These are phyloP conservation scores for Apostichopus parvimensis DNA, from an alignment of 35 echinoderm and acorn worm species.

Conservation along the genomic window DNA sequence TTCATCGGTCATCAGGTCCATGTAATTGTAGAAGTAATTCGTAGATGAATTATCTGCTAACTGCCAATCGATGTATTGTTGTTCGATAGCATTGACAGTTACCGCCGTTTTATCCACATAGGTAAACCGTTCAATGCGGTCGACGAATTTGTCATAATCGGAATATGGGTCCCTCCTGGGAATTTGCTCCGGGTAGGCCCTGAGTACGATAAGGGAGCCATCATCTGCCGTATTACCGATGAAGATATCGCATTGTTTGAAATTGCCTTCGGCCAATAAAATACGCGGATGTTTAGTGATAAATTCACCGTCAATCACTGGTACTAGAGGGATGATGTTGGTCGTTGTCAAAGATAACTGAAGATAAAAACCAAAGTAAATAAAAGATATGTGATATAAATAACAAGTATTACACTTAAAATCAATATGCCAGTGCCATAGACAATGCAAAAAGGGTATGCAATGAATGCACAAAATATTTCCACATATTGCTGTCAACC, in stretches of 20 bases:
- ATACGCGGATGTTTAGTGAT: constrained; percentile 59
- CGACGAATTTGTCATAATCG: constrained; percentile 33
- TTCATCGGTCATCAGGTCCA: constrained; percentile 47
- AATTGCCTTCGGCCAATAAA: constrained; percentile 48
- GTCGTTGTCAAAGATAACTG: constrained; percentile 6
- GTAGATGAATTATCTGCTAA: constrained; percentile 35
- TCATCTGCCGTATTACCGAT: constrained; percentile 79
- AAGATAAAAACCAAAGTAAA: not conserved
- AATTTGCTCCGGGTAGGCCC: constrained; percentile 28
- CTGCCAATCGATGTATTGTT: constrained; percentile 66
- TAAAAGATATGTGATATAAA: not conserved
- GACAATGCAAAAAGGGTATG: no score
- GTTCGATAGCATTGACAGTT: constrained; percentile 50
- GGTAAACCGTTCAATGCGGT: constrained; percentile 20
- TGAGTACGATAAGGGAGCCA: constrained; percentile 52
- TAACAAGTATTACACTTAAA: no score
- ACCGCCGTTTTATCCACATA: constrained; percentile 21
- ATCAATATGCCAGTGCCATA: no score
- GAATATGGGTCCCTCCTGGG: not conserved
- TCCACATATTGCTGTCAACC: no score
- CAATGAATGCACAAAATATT: no score
- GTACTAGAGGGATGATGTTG: constrained; percentile 47
- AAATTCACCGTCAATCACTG: constrained; percentile 69
- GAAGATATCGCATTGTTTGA: constrained; percentile 67
- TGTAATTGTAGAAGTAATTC: constrained; percentile 56